phyloP scores from a whole-genome alignment of 2,113 vertebrate genomes.

The Labrus mixtus region DNA sequence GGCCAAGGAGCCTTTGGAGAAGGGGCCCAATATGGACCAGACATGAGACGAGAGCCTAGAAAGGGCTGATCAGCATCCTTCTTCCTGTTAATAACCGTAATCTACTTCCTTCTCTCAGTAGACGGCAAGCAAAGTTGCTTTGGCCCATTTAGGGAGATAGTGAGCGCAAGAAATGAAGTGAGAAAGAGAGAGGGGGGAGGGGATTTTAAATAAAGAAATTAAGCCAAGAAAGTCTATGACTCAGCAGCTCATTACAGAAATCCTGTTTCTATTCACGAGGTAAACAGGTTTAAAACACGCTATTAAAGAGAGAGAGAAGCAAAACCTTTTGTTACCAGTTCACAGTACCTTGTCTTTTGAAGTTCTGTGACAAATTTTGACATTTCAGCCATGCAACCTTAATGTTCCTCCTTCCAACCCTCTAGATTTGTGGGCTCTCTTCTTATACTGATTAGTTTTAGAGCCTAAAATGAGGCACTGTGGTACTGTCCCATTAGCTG shows the following conservation, averaged over 20 bases:
- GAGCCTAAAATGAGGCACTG: background rate
- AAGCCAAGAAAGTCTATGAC: constrained; percentile 63
- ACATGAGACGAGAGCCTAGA: constrained; percentile 48
- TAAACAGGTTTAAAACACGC: constrained; percentile 71
- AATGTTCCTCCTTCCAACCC: constrained; percentile 41
- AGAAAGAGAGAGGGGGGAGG: constrained; percentile 34
- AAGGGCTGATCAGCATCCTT: constrained; percentile 63
- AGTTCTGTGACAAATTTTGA: constrained; percentile 39
- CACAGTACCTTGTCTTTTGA: constrained; percentile 63
- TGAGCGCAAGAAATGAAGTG: constrained; percentile 34
- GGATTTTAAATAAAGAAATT: constrained; percentile 60
- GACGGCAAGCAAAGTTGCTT: constrained; percentile 66
- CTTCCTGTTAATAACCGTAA: constrained; percentile 71
- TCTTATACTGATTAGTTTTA: constrained; percentile 39
- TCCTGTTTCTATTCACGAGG: constrained; percentile 66
- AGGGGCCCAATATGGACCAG: constrained; percentile 39
- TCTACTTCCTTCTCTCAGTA: constrained; percentile 63
- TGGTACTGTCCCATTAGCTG: constrained; percentile 5
- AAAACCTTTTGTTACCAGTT: constrained; percentile 71
- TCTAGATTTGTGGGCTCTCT: constrained; percentile 29
- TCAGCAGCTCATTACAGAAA: constrained; percentile 77
- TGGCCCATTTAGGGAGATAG: constrained; percentile 72
- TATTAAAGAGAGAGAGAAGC: constrained; percentile 66
- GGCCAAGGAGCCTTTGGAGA: constrained; percentile 21
- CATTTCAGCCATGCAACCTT: constrained; percentile 44